A percentile compares a stretch with the other conserved stretches of the same genome.
These are phyloP conservation scores for Taeniopygia guttata DNA, from an alignment of 2,797 vertebrate genomes.

Conservation along the genomic window DNA sequence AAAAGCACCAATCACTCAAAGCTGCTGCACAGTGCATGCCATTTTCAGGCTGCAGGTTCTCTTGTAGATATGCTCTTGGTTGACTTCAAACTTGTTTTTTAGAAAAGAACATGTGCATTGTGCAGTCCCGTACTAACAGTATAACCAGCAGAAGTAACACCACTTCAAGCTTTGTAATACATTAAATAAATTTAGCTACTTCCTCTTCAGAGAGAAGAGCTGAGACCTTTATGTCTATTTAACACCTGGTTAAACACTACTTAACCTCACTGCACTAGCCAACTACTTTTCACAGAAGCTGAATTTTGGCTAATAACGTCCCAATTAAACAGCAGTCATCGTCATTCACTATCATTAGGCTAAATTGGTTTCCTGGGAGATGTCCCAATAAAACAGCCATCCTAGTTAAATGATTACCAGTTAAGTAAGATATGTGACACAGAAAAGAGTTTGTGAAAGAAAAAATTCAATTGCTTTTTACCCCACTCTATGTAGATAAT, in stretches of 20 bases:
- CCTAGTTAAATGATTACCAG: background rate
- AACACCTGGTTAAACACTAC: conserved; percentile 59
- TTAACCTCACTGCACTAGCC: conserved; percentile 1
- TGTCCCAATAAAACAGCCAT: conserved; percentile 20
- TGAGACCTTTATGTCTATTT: conserved; percentile 12
- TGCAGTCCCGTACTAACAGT: background rate
- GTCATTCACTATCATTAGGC: conserved; percentile 44
- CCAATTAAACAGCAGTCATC: conserved; percentile 46
- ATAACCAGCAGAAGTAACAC: background rate
- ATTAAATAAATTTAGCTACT: background rate
- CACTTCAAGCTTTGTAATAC: background rate
- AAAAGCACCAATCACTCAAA: background rate
- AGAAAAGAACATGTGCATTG: background rate
- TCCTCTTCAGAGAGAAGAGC: background rate
- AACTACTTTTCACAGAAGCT: background rate
- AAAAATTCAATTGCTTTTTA: background rate
- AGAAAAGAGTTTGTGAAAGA: background rate
- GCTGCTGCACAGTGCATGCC: background rate
- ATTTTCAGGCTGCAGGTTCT: background rate
- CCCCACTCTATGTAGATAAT: background rate
- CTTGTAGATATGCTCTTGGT: background rate
- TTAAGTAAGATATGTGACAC: background rate
- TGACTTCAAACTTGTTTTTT: background rate
- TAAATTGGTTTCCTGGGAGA: conserved; percentile 57
- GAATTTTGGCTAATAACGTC: conserved; percentile 51